Evolutionary conservation across 2,888 invertebrate genomes (phyloP), one percentile per base, ranked within the genome.

Genomic region (Tineola bisselliella): DNA sequence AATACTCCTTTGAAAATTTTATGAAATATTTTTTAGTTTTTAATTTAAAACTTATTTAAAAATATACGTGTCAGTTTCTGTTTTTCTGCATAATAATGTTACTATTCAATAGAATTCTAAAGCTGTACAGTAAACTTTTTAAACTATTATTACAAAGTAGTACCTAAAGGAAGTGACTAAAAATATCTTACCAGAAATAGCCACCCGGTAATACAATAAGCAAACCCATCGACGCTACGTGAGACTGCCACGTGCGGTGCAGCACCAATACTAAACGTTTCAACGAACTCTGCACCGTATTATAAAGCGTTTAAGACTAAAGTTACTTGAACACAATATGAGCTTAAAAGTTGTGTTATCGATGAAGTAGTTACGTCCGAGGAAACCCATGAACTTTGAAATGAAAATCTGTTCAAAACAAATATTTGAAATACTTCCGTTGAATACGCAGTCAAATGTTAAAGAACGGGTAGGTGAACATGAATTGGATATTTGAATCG

Each of bases 161-260:
- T 18, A n/a, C n/a, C n/a, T n/a, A 54, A 54, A 58, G 58, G 33
- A 58, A 58, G 33, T 15, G 31, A 15, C 33, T 58, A 58, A 58
- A 54, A 58, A 58, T 58, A 58, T 58, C 58, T n/a, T 15, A 33
- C 11, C 58, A 31, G 33, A 58, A 58, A 58, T 58, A 58, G 58
- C 17, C 56, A 18, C 25, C 15, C 56, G 56, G 25, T 30, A 25
- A 58, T 33, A 58, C 58, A 58, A 58, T 58, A 58, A 58, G 31
- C 58, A 58, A 54, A 54, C 19, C 48, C 54, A 25, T 25, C 54
- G 25, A 25, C n/a, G 18, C 25, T 25, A 52, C 18, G 52, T 25
- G 15, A 17, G 48, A 17, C 17, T 48, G 18, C 54, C 54, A 54
- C 12, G 54, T 54, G 54, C 48, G 48, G 48, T 18, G 48, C 13